These are phyloP conservation scores for Leucoraja ocellata DNA, from an alignment of 2,797 vertebrate species.

Conservation along the genomic window DNA sequence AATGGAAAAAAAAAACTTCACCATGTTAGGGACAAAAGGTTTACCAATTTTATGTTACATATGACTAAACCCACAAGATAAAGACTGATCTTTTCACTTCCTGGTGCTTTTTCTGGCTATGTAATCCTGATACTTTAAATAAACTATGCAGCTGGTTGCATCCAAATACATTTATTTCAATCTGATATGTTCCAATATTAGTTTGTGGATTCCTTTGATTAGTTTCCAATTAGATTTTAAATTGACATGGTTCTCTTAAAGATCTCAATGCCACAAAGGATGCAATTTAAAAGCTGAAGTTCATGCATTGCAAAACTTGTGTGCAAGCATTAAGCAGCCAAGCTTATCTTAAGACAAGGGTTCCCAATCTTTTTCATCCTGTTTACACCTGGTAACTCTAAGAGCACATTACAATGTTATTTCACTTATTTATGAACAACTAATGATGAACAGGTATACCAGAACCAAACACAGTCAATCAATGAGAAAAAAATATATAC, in stretches of 20 bases:
- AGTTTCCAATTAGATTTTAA: constrained; percentile 9
- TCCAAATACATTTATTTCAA: neutral
- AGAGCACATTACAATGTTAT: too few relatives aligned
- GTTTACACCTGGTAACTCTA: too few relatives aligned
- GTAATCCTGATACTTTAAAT: neutral
- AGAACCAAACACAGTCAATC: too few relatives aligned
- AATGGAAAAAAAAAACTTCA: neutral
- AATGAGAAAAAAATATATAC: too few relatives aligned
- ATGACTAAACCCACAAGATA: constrained; percentile 32
- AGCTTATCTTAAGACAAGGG: neutral
- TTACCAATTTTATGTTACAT: constrained; percentile 14
- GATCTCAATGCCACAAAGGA: constrained; percentile 7
- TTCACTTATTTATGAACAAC: too few relatives aligned
- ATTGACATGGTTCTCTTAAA: neutral
- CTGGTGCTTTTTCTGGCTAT: neutral
- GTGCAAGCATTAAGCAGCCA: constrained; percentile 13
- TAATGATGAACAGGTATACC: too few relatives aligned
- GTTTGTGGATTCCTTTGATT: neutral
- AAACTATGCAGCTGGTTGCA: neutral
- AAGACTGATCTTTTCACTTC: constrained; percentile 27
- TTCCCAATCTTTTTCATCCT: too few relatives aligned
- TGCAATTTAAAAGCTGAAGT: constrained; percentile 16
- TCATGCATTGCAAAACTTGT: constrained; percentile 31
- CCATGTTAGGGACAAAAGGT: constrained; percentile 26
- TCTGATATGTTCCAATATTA: neutral